Evolutionary conservation across 2,797 vertebrate genomes (phyloP).

Genomic region (Oryzias dopingdopingensis): DNA sequence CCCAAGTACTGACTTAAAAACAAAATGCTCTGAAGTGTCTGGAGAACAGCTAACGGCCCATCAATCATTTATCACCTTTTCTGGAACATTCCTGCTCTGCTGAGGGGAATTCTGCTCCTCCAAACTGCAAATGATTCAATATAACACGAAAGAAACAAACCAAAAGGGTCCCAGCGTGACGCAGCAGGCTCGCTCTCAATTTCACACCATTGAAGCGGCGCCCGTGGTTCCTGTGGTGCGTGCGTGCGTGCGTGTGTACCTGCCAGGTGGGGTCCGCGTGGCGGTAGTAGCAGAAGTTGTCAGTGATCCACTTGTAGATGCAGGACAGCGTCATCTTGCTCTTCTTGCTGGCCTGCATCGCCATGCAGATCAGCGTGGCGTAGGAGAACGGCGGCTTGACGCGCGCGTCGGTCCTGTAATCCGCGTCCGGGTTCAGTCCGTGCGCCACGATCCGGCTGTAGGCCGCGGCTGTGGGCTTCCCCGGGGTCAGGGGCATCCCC

Average conservation of each 20-base stretch:
- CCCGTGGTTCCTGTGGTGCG: neutral
- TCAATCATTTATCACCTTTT: constrained; percentile 77
- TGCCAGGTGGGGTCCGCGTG: constrained; percentile 96
- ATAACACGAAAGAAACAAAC: neutral
- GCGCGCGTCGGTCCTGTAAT: constrained; percentile 88
- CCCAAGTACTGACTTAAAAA: constrained; percentile 58
- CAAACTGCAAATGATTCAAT: neutral
- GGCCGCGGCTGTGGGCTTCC: constrained; percentile 87
- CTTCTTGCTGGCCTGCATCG: constrained; percentile 93
- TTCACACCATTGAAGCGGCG: too few relatives aligned
- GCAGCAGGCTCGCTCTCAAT: too few relatives aligned
- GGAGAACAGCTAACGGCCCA: constrained; percentile 44
- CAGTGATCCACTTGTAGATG: constrained; percentile 98
- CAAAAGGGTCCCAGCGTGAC: too few relatives aligned
- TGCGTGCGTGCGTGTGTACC: constrained; percentile 71
- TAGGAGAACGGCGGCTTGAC: constrained; percentile 95
- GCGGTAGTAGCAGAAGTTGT: constrained; percentile 97
- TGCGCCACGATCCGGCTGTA: constrained; percentile 78
- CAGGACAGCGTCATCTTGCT: constrained; percentile 92
- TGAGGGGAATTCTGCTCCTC: constrained; percentile 16
- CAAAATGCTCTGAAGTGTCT: constrained; percentile 56
- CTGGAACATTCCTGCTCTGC: constrained; percentile 28
- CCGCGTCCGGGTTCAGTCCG: constrained; percentile 84
- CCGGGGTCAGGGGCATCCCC: constrained; percentile 85
- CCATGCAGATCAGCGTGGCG: constrained; percentile 96